Evolutionary conservation across 2,113 vertebrate species (phyloP).

Genomic region (Chinchilla lanigera): DNA sequence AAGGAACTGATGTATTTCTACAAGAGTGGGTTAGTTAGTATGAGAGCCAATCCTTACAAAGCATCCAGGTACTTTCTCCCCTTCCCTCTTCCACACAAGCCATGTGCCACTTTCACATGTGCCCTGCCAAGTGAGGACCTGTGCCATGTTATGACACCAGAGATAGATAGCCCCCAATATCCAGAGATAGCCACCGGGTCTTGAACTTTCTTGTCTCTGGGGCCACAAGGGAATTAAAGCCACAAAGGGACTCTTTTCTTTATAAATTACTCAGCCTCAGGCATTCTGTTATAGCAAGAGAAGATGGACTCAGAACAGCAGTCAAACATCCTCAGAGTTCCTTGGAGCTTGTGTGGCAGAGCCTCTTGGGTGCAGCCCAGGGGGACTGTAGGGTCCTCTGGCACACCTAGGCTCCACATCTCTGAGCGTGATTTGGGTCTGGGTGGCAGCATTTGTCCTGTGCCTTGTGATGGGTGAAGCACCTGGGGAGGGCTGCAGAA

Average conservation of each 20-base stretch:
- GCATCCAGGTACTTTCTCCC: background rate
- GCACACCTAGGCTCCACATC: fast-evolving
- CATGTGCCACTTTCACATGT: background rate
- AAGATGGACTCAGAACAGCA: background rate
- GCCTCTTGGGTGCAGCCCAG: background rate
- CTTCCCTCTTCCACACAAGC: background rate
- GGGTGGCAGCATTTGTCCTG: too few species aligned
- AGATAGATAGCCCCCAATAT: background rate
- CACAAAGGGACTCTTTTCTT: too few species aligned
- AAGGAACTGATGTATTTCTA: too few species aligned
- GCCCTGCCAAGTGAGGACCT: background rate
- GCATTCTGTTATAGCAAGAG: background rate
- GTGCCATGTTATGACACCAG: background rate
- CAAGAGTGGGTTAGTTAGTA: too few species aligned
- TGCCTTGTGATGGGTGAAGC: background rate
- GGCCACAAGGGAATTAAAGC: background rate
- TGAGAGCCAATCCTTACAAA: background rate
- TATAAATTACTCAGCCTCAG: too few species aligned
- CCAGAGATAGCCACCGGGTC: background rate
- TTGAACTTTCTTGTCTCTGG: background rate
- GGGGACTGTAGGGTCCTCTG: background rate
- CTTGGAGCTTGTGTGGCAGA: background rate
- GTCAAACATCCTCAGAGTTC: background rate
- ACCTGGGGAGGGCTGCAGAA: background rate
- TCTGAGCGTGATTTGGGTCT: too few species aligned